Evolutionary conservation across 2,888 invertebrate genomes (phyloP), one percentile per base, ranked within the genome.

Genomic region (Fabriciana adippe): DNA sequence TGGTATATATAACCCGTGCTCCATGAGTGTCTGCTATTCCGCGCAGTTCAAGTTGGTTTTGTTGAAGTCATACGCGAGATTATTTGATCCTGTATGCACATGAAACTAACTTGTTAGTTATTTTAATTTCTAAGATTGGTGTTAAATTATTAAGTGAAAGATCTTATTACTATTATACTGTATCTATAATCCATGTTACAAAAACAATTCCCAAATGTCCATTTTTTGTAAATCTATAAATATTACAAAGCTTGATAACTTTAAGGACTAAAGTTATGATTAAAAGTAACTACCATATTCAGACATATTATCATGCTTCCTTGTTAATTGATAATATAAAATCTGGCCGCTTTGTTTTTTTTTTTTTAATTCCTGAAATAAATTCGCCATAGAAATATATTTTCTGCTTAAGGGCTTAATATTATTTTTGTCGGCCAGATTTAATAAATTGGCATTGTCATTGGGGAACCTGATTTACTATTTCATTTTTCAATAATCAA

Each of bases 301-400:
- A 31, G 47, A 59, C 48, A 66, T 21, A 47, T 41, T 41, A 41
- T 45, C 65, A 62, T 60, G 65, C 68, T 69, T 69, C 53, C 61
- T 62, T 65, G 51, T 35, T 18, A 51, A 61, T 61, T 3, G 50
- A 48, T 35, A 26, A 0, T 14, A 14, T 3, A 48, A 51, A 61
- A 35, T 14, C 6, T 18, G 31, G 35, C 61, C 41, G 31, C n/a
- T 18, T 31, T 2, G 35, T 8, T 13, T 60, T 26, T 55, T 26
- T 55, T 2, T 51, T 56, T 56, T 45, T 21, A 14, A 21, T 14
- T 41, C 35, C 1, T 41, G 11, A 41, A 11, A 8, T 35, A 8
- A 35, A 41, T 50, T 15, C 50, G 8, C 14, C 50, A 50, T 50
- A 50, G n/a, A n/a, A 50, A n/a, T 50, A n/a, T 50, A 50, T 14